Base-by-base conservation (phyloP, 2,113 vertebrate species). In the Macaca nemestrina region DNA sequence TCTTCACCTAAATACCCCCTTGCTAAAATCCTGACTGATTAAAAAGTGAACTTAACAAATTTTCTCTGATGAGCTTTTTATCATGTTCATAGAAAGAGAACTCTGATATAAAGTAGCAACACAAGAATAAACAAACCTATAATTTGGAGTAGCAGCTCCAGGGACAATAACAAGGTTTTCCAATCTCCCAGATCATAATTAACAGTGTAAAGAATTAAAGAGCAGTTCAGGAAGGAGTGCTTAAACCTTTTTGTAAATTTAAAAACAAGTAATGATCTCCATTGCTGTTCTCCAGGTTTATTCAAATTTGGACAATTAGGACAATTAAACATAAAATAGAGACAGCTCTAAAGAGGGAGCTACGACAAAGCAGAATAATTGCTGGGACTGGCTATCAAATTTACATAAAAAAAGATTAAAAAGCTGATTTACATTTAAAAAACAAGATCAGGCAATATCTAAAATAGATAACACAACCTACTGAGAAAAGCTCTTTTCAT, bases 371-470 rank as follows among this genome's bases (percentile, higher is more conserved):
- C 79, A 97, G 98, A 98, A 98, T 98, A 98, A 98, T 98, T 98
- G 95, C 98, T 98, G 96, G 98, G 98, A 94, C 82, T 76, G 98
- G 98, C 98, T 98, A 98, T 98, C 98, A 98, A 97, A 98, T 93
- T 98, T 98, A 98, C 98, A 98, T 97, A 97, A 98, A 96, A 98
- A 99, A 98, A 98, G 98, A 98, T 98, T 98, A 97, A 98, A 98
- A 99, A 98, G 88, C 96, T 98, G 98, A 98, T 98, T 98, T 98
- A 98, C 98, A 98, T 98, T 97, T 98, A 97, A 98, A 98, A 97
- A 95, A 95, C 93, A 88, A 94, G 43, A 98, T 96, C 97, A 96
- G 97, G 88, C 52, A n/a, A 98, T 98, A 97, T 97, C 97, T 98
- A 98, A 98, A 98, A 98, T 95, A 98, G 98, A 98, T 98, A 98